Percentiles rank a stretch among this genome's conserved stretches.
phyloP scores from a whole-genome alignment of 2,113 vertebrate species.

The Nettapus auritus region DNA sequence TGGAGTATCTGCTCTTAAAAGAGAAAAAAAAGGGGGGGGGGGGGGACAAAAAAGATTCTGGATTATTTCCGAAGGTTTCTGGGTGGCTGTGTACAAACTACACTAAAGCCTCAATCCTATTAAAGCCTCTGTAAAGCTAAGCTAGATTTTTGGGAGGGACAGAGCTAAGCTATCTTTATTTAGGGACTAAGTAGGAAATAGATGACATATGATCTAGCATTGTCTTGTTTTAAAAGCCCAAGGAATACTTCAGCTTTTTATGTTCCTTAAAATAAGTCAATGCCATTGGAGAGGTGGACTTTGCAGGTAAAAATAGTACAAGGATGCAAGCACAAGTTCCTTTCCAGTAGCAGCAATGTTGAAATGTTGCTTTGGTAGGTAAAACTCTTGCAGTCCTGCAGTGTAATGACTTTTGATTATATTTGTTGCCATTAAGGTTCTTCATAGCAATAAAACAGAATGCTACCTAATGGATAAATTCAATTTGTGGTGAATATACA shows the following conservation, averaged over 20 bases:
- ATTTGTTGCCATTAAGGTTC: neutral
- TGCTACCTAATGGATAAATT: neutral
- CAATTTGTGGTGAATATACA: neutral
- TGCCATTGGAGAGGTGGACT: neutral
- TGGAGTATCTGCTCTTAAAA: neutral
- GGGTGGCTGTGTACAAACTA: neutral
- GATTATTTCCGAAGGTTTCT: neutral
- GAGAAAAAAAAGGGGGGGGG: neutral
- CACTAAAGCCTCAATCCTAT: neutral
- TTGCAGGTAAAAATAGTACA: slow-evolving; percentile 26
- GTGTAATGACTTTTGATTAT: neutral
- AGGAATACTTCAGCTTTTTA: neutral
- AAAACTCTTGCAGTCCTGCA: neutral
- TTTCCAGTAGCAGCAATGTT: neutral
- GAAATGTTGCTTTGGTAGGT: neutral
- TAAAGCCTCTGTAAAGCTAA: neutral
- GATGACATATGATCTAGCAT: neutral
- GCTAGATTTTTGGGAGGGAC: neutral
- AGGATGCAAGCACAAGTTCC: neutral
- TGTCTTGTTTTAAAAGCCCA: neutral
- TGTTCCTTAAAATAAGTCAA: neutral
- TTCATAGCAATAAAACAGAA: neutral
- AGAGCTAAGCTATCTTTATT: neutral
- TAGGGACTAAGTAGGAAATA: neutral
- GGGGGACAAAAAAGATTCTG: neutral